These are phyloP conservation scores for Rhinichthys klamathensis DNA, from an alignment of 2,113 vertebrate genomes.

Conservation along the genomic window DNA sequence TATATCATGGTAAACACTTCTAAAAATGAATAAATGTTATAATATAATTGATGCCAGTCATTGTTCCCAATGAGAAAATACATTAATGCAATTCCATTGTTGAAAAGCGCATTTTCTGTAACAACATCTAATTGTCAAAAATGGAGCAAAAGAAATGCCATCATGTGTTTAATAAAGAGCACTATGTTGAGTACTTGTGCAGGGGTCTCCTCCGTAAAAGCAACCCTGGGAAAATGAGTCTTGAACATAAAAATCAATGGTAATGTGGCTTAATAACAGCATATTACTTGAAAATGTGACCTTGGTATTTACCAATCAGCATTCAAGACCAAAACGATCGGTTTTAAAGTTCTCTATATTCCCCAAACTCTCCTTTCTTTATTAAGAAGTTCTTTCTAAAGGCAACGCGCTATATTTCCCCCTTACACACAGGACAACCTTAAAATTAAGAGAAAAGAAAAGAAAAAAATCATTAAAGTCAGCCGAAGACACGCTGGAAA, in stretches of 20 bases:
- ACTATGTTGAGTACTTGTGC: too few relatives aligned
- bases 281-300: not conserved
- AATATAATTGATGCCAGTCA: not conserved
- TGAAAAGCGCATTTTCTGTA: not conserved
- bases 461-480: slow-evolving; percentile 16
- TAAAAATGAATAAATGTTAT: not conserved
- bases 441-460: slow-evolving; percentile 27
- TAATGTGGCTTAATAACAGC: not conserved
- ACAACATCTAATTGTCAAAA: not conserved
- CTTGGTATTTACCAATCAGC: not conserved
- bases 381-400: not conserved
- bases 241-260: not conserved
- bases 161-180: too few relatives aligned
- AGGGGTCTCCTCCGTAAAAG: too few relatives aligned
- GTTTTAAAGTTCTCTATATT: not conserved
- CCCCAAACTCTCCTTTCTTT: not conserved
- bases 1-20: not conserved
- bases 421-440: not conserved
- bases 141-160: too few relatives aligned
- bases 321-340: not conserved
- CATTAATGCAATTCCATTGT: not conserved
- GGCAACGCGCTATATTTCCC: not conserved
- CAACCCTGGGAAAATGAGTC: too few relatives aligned
- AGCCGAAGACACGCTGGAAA: slow-evolving; percentile 15
- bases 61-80: not conserved